Percentiles rank a stretch among this genome's conserved stretches.
Conservation (phyloP, 1,140 invertebrate genomes). For the Thaumetopoea pityocampa region DNA sequence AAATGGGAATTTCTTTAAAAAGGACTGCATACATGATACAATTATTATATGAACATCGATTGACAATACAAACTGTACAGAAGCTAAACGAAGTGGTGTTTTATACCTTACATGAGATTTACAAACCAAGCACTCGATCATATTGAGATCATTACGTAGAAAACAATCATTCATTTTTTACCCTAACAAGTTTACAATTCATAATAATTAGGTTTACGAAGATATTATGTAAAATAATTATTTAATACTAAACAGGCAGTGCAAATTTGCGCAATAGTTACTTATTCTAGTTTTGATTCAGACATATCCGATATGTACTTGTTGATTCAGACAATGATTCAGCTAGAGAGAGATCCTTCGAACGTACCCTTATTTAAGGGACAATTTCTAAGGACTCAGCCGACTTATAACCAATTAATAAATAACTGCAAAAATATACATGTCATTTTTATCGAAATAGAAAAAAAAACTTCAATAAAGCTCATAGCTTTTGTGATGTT, state of each 20-base stretch:
- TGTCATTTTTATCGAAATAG: no score
- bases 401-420: no score
- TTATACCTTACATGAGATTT: constrained; percentile 70
- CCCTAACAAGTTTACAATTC: constrained; percentile 39
- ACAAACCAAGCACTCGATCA: constrained; percentile 66
- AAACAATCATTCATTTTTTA: constrained; percentile 26
- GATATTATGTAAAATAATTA: constrained; percentile 29
- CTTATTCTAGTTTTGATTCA: constrained; percentile 47
- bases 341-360: no score
- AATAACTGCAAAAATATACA: no score
- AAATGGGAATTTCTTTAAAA: no score
- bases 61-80: constrained; percentile 64
- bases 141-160: constrained; percentile 72
- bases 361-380: no score
- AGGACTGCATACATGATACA: no score
- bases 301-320: constrained; percentile 63
- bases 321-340: constrained; percentile 30
- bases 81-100: constrained; percentile 73
- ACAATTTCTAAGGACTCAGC: no score
- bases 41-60: constrained; percentile 43
- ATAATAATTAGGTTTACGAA: constrained; percentile 24
- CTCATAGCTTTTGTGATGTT: no score
- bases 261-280: constrained; percentile 61
- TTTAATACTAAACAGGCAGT: constrained; percentile 67
- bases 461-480: no score